phyloP scores from a whole-genome alignment of 2,797 vertebrate genomes.

The Sebastes paucispinis region DNA sequence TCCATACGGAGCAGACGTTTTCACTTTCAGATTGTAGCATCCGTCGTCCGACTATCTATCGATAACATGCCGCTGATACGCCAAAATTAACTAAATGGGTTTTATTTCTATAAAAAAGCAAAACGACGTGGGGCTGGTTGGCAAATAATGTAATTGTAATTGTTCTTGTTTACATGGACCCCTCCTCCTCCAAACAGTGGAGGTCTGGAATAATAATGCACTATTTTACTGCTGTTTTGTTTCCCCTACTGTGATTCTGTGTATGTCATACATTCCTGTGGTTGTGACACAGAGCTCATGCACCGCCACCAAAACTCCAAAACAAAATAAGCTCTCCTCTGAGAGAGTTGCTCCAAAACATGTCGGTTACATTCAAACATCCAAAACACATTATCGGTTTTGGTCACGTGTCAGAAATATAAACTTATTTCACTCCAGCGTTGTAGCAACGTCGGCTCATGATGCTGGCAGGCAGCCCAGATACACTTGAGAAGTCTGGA shows the following conservation, averaged over 20 bases:
- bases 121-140: too few species aligned
- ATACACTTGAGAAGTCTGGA: not conserved
- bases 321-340: constrained; percentile 31
- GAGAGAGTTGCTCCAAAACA: constrained; percentile 26
- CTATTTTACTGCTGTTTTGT: constrained; percentile 14
- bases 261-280: constrained; percentile 51
- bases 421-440: constrained; percentile 10
- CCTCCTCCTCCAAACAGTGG: not conserved
- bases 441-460: not conserved
- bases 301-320: not conserved
- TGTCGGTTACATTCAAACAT: constrained; percentile 19
- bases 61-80: too few species aligned
- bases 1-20: too few species aligned
- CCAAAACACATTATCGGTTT: constrained; percentile 38
- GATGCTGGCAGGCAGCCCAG: not conserved
- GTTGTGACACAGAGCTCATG: constrained; percentile 28
- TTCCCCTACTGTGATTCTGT: not conserved
- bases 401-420: constrained; percentile 16
- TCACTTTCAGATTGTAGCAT: too few species aligned
- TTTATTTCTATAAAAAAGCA: too few species aligned
- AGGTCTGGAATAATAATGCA: not conserved
- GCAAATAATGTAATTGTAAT: too few species aligned
- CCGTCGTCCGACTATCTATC: too few species aligned
- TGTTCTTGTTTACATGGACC: constrained; percentile 15
- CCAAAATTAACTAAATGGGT: too few species aligned